phyloP scores from a whole-genome alignment of 2,113 vertebrate genomes.

The Typhlomys cinereus region DNA sequence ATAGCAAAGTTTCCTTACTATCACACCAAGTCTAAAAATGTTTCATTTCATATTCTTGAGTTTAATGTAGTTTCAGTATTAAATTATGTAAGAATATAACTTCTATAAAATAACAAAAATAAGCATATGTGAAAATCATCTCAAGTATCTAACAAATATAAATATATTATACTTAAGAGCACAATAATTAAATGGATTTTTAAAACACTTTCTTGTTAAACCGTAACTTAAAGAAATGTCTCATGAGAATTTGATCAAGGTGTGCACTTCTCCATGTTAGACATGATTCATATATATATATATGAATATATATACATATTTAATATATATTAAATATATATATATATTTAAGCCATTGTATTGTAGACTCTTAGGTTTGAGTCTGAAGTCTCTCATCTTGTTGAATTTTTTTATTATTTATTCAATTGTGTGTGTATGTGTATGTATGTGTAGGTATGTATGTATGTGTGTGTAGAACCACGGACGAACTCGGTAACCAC shows the following conservation, averaged over 20 bases:
- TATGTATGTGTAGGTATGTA: too few relatives aligned
- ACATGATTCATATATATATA: too few relatives aligned
- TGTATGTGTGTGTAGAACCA: too few relatives aligned
- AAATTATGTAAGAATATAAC: background rate
- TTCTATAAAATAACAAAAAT: background rate
- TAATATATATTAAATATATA: too few relatives aligned
- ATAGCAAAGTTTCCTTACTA: background rate
- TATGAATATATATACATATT: too few relatives aligned
- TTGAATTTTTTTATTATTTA: background rate
- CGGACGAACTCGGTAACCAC: too few relatives aligned
- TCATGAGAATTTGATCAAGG: background rate
- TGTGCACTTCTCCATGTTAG: background rate
- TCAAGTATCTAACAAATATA: background rate
- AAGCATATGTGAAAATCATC: background rate
- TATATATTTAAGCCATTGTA: constrained; percentile 18
- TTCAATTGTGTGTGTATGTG: too few relatives aligned
- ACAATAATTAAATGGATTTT: background rate
- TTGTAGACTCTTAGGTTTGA: background rate
- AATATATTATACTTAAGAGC: background rate
- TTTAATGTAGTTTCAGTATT: background rate
- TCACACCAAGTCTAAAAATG: background rate
- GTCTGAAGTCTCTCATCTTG: background rate
- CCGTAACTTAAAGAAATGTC: constrained; percentile 31
- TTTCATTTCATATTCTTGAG: background rate
- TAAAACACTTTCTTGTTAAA: background rate